phyloP scores from a whole-genome alignment of 2,888 invertebrate species.

The Rhagophthalmus giganteus region DNA sequence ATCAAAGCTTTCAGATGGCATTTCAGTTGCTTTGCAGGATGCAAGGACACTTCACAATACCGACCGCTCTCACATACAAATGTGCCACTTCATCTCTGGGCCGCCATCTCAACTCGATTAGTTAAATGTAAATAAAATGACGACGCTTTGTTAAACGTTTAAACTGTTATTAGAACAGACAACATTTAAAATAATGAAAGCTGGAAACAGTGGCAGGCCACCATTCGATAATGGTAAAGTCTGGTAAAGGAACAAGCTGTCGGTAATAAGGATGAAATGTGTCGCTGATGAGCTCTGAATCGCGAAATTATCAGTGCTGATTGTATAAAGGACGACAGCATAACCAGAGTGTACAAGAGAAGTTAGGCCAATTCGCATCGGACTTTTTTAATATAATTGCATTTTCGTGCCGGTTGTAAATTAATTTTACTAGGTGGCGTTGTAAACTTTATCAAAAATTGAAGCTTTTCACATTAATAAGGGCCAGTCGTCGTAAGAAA shows the following conservation, averaged over 20 bases:
- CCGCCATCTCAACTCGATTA: slow-evolving; percentile 7
- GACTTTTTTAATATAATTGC: slow-evolving; percentile 1
- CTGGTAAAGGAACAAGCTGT: slow-evolving; percentile 48
- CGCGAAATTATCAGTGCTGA: slow-evolving; percentile 55
- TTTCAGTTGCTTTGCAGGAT: slow-evolving; percentile 33
- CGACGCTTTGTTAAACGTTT: too few relatives aligned
- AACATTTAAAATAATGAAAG: slow-evolving; percentile 8
- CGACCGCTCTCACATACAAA: slow-evolving; percentile 26
- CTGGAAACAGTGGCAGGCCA: slow-evolving; percentile 20
- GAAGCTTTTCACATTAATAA: too few relatives aligned
- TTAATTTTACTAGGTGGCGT: too few relatives aligned
- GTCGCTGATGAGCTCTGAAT: slow-evolving; percentile 56
- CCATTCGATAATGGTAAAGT: slow-evolving; percentile 24
- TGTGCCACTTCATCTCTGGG: slow-evolving; percentile 28
- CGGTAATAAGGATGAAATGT: slow-evolving; percentile 55
- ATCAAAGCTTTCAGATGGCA: slow-evolving; percentile 38
- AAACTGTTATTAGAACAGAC: not conserved
- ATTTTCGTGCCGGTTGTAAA: too few relatives aligned
- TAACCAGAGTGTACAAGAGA: slow-evolving; percentile 17
- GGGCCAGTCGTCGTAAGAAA: too few relatives aligned
- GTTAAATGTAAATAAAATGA: slow-evolving; percentile 1
- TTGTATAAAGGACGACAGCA: slow-evolving; percentile 44
- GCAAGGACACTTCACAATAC: slow-evolving; percentile 38
- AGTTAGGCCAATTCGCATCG: slow-evolving; percentile 22
- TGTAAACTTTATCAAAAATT: too few relatives aligned